Conservation (phyloP, 2,113 vertebrate species). For the Coreoperca whiteheadi region DNA sequence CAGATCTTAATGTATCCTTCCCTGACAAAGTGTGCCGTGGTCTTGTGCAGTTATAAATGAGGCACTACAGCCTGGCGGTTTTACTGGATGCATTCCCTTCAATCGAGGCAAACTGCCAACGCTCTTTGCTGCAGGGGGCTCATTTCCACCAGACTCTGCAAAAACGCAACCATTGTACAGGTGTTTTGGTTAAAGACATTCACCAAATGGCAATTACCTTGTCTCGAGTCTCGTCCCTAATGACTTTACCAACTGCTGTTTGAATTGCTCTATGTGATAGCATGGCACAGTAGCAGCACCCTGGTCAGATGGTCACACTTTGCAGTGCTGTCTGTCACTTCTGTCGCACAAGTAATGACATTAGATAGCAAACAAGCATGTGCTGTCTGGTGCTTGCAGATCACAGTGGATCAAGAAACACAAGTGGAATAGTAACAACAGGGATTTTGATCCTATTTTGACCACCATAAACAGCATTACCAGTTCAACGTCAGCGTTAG, state of each 20-base stretch:
- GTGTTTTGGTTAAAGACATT: not conserved
- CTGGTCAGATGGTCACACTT: not conserved
- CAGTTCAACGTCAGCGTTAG: too few species aligned
- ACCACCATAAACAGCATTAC: too few species aligned
- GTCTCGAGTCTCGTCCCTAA: not conserved
- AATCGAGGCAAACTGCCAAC: not conserved
- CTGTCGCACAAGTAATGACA: not conserved
- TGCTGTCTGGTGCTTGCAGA: not conserved
- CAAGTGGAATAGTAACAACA: too few species aligned
- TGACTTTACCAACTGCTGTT: not conserved
- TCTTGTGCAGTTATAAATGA: not conserved
- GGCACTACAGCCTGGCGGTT: not conserved
- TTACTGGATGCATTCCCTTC: not conserved
- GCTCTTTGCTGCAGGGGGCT: not conserved
- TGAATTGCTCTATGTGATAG: not conserved
- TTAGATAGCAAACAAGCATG: not conserved
- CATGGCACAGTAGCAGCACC: not conserved
- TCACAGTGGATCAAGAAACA: not conserved
- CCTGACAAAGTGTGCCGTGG: not conserved
- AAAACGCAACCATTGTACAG: not conserved
- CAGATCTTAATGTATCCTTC: not conserved
- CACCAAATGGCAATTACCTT: not conserved
- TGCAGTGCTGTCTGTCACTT: not conserved
- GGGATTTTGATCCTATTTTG: too few species aligned
- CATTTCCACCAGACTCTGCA: not conserved